Conservation (phyloP, 2,797 vertebrate species). For the Cuculus canorus region DNA sequence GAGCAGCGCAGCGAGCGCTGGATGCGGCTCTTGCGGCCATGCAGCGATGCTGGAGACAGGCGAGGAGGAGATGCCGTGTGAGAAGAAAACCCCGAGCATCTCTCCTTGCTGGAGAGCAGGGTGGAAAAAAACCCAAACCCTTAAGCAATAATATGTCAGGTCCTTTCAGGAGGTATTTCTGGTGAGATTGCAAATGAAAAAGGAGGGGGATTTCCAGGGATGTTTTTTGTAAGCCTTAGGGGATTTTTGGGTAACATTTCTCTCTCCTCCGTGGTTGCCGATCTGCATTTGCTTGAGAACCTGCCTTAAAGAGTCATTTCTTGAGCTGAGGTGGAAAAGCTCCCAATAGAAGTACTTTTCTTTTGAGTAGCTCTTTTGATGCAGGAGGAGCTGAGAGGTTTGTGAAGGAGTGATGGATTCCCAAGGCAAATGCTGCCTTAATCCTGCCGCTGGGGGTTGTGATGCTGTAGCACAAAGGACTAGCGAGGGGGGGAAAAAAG, state of each 20-base stretch:
- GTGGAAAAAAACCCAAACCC: neutral
- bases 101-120: neutral
- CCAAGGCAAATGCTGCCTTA: neutral
- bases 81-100: neutral
- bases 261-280: neutral
- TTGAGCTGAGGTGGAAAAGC: neutral
- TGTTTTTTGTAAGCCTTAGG: neutral
- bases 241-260: neutral
- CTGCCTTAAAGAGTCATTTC: neutral
- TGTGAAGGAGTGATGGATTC: neutral
- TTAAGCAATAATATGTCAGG: accelerated
- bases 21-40: neutral
- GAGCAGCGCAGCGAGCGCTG: neutral
- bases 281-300: neutral
- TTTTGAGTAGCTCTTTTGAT: neutral
- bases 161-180: neutral
- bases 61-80: neutral
- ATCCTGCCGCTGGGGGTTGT: neutral
- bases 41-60: neutral
- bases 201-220: neutral
- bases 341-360: accelerated
- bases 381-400: accelerated
- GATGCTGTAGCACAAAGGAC: neutral
- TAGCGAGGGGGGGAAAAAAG: too few species aligned
- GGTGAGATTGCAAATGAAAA: neutral